Conservation (phyloP, 2,797 vertebrate genomes). For the Austrolebias charrua region DNA sequence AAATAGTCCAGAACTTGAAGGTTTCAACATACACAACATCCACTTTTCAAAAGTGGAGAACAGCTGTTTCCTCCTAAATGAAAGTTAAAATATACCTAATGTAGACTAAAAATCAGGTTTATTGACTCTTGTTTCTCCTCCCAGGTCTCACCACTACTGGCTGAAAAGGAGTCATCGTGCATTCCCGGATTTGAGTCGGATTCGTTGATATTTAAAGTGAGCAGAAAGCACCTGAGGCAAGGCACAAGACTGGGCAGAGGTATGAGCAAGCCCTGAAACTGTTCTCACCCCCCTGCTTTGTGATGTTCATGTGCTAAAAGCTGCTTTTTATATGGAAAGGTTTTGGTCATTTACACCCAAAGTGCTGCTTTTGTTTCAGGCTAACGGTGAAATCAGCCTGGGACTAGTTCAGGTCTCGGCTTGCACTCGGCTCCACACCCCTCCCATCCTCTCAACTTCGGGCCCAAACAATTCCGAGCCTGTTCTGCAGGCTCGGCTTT, state of each 20-base stretch:
- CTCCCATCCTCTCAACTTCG: background rate
- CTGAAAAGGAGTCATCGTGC: conserved; percentile 58
- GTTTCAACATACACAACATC: too few species aligned
- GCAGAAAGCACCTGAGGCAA: conserved; percentile 30
- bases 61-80: background rate
- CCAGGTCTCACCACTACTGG: conserved; percentile 47
- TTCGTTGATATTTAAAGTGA: conserved; percentile 58
- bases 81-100: too few species aligned
- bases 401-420: background rate
- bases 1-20: too few species aligned
- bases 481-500: conserved; percentile 8
- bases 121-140: background rate
- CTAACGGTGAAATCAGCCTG: background rate
- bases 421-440: background rate
- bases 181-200: conserved; percentile 66
- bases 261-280: conserved; percentile 32
- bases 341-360: background rate
- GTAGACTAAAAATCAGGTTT: background rate
- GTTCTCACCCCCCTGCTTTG: background rate
- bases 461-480: background rate
- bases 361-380: background rate
- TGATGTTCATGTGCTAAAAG: background rate
- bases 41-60: too few species aligned
- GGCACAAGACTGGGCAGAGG: conserved; percentile 70
- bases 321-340: background rate